These are phyloP conservation scores for Sialia sialis DNA, from an alignment of 2,113 vertebrate species.

Conservation along the genomic window DNA sequence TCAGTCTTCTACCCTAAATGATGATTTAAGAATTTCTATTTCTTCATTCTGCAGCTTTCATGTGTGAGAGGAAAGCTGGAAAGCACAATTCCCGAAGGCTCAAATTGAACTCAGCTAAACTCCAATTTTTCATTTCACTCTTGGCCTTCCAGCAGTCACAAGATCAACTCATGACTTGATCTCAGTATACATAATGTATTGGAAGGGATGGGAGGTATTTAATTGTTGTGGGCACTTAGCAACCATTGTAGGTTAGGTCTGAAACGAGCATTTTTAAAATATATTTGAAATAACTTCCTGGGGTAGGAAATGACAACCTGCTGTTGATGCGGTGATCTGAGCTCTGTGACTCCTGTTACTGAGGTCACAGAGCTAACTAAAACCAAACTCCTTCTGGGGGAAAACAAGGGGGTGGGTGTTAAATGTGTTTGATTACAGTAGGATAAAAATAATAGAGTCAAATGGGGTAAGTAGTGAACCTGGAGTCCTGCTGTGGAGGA, in stretches of 20 bases:
- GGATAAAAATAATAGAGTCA: constrained; percentile 39
- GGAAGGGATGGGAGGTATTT: constrained; percentile 2
- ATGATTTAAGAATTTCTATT: neutral
- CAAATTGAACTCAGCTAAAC: neutral
- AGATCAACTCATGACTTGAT: constrained; percentile 46
- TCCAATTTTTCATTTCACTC: constrained; percentile 32
- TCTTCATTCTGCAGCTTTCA: neutral
- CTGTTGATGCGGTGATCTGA: constrained; percentile 19
- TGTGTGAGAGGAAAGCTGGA: constrained; percentile 2
- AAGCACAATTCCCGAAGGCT: constrained; percentile 15
- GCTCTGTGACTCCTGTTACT: neutral
- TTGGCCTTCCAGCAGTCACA: constrained; percentile 54
- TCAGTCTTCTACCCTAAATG: neutral
- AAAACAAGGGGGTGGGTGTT: neutral
- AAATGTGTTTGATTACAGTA: constrained; percentile 2
- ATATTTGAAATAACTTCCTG: constrained; percentile 33
- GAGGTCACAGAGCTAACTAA: neutral
- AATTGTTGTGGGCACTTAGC: constrained; percentile 15
- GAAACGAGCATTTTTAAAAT: neutral
- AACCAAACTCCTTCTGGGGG: neutral
- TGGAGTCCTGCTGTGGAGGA: constrained; percentile 6
- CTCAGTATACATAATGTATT: constrained; percentile 27
- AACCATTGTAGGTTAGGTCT: neutral
- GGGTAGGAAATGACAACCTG: constrained; percentile 25
- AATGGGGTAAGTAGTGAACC: neutral